Evolutionary conservation across 2,797 vertebrate species (phyloP).

Genomic region (Buphagus erythrorhynchus): DNA sequence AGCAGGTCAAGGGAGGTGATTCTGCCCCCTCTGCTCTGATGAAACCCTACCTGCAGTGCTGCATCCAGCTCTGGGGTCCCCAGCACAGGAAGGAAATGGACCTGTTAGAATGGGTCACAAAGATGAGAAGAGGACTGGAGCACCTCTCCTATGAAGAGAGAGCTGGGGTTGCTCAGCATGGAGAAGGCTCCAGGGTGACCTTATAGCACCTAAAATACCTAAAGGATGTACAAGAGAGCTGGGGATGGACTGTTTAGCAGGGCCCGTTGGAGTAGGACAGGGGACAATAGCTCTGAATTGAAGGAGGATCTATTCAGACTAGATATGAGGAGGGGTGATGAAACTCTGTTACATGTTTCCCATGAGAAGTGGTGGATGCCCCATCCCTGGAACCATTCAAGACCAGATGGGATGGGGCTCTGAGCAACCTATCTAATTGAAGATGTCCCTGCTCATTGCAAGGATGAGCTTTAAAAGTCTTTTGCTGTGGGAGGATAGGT

Average conservation of each 20-base stretch:
- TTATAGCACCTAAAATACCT: accelerated
- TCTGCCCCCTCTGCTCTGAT: neutral
- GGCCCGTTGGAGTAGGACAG: accelerated
- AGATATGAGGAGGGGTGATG: neutral
- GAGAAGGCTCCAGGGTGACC: neutral
- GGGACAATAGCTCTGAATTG: neutral
- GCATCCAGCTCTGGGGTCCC: neutral
- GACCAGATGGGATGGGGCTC: accelerated
- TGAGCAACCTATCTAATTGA: neutral
- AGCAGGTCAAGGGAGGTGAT: neutral
- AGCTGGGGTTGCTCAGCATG: neutral
- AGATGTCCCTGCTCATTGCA: neutral
- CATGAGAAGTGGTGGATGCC: neutral
- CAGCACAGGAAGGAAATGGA: neutral
- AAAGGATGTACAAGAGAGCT: neutral
- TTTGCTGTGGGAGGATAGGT: no score
- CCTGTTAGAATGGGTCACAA: neutral
- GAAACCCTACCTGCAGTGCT: neutral
- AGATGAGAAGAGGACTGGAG: neutral
- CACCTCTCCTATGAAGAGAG: neutral
- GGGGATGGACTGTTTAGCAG: neutral
- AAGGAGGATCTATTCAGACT: neutral
- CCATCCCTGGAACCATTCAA: neutral
- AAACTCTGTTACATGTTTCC: neutral
- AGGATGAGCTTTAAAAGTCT: neutral